phyloP scores from a whole-genome alignment of 2,888 invertebrate genomes.

The Parelbella ahira region DNA sequence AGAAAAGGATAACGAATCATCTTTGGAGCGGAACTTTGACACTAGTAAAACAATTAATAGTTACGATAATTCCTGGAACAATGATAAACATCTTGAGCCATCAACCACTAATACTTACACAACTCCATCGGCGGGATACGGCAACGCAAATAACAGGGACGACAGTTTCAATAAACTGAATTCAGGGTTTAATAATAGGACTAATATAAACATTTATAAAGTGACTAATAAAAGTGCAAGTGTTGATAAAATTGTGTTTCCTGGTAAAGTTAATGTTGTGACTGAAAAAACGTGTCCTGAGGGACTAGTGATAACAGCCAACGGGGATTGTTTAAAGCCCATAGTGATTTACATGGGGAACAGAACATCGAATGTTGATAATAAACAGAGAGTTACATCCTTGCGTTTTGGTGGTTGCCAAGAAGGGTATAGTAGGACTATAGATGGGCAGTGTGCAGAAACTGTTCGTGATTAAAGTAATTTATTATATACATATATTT shows the following conservation, averaged over 20 bases:
- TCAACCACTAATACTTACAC: not conserved
- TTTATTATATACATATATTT: too few species aligned
- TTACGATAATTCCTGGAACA: conserved; percentile 4
- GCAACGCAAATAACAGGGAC: not conserved
- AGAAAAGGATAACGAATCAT: conserved; percentile 1
- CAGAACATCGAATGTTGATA: not conserved
- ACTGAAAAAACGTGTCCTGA: conserved; percentile 11
- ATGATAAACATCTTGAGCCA: not conserved
- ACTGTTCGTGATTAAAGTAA: conserved; percentile 17
- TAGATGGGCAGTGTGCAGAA: conserved; percentile 18
- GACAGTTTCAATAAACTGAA: not conserved
- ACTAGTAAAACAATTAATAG: conserved; percentile 1
- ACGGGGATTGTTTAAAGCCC: conserved; percentile 17
- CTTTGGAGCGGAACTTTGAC: not conserved
- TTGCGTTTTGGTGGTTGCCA: conserved; percentile 6
- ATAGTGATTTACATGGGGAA: conserved; percentile 13
- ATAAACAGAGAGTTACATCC: not conserved
- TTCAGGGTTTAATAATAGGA: not conserved
- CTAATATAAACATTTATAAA: too few species aligned
- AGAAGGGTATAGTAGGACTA: conserved; percentile 10
- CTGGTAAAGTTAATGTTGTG: conserved; percentile 11
- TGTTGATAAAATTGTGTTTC: conserved; percentile 18
- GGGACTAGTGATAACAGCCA: conserved; percentile 16
- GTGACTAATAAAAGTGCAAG: too few species aligned
- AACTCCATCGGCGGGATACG: not conserved